Conservation (phyloP, 2,797 vertebrate genomes). For the Thripadectes ignobilis region DNA sequence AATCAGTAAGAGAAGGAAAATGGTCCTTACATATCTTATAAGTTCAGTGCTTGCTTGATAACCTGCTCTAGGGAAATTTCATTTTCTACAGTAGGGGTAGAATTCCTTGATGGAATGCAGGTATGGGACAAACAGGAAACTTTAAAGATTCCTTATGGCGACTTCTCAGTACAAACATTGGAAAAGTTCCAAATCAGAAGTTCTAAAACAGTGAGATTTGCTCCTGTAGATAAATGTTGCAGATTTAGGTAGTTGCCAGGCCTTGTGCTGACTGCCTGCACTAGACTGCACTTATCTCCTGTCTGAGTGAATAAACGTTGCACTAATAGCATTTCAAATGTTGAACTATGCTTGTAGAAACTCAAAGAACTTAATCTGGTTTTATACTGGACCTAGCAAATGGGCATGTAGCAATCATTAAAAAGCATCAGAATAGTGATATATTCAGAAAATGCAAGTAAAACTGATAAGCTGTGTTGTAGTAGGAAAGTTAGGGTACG, state of each 20-base stretch:
- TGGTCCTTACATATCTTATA: background rate
- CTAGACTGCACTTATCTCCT: background rate
- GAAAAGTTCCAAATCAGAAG: background rate
- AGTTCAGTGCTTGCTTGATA: background rate
- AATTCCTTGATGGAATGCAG: background rate
- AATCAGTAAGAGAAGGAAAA: background rate
- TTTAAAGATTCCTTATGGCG: background rate
- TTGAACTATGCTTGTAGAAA: background rate
- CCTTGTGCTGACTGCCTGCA: background rate
- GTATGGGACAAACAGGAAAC: background rate
- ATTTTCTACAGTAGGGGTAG: background rate
- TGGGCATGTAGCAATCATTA: rapidly evolving
- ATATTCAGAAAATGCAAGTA: background rate
- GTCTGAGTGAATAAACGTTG: background rate
- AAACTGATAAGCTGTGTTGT: background rate
- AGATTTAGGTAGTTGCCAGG: background rate
- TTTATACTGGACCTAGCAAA: background rate
- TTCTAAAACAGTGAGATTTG: background rate
- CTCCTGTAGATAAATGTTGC: background rate
- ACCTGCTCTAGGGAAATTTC: background rate
- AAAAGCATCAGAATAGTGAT: background rate
- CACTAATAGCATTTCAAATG: background rate
- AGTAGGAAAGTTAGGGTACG: background rate
- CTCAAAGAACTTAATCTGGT: background rate
- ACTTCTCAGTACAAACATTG: background rate